Base-by-base conservation (phyloP, 2,888 invertebrate species). In the Drosophila fungiperda region DNA sequence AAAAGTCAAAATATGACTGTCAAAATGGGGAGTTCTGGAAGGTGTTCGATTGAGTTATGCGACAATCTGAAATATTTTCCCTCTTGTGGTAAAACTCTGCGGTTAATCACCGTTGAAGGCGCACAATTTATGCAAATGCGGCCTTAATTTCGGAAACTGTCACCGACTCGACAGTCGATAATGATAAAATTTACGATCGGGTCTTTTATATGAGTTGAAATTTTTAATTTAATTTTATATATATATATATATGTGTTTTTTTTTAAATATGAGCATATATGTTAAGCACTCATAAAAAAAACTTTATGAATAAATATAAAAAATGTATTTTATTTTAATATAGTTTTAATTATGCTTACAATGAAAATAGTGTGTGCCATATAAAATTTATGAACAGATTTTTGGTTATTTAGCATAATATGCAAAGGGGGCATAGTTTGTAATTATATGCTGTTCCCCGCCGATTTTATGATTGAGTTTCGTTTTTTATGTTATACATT, bases 1-100 rank as follows among this genome's bases (percentile, higher is more conserved):
- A 91, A 78, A 90, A 87, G 85, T 89, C 90, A 80, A 78, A 89
- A 76, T 76, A 76, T 84, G 71, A 49, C 73, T 82, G 90, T 85
- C 89, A 87, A 77, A 83, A 73, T 52, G 64, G 38, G 50, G 50
- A 49, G 68, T 77, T 73, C 76, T 68, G 11, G 23, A 79, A 86
- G 88, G 74, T 84, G 83, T 69, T 68, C 73, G 76, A 82, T 84
- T 86, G 87, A 83, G 72, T 80, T 83, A 78, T 78, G 74, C 58
- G 76, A 50, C 73, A 68, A 63, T 60, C 68, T 64, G 33, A 61
- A 78, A 65, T 36, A 29, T 48, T 61, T 78, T 48, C 29, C 26
- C 59, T 35, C 40, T 36, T 36, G 48, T 49, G 64, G 61, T 58
- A 40, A 35, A 57, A 36, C 36, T 48, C 29, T 54, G n/a, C 38